Evolutionary conservation across 2,888 invertebrate species (phyloP).

Genomic region (Sisyra nigra): DNA sequence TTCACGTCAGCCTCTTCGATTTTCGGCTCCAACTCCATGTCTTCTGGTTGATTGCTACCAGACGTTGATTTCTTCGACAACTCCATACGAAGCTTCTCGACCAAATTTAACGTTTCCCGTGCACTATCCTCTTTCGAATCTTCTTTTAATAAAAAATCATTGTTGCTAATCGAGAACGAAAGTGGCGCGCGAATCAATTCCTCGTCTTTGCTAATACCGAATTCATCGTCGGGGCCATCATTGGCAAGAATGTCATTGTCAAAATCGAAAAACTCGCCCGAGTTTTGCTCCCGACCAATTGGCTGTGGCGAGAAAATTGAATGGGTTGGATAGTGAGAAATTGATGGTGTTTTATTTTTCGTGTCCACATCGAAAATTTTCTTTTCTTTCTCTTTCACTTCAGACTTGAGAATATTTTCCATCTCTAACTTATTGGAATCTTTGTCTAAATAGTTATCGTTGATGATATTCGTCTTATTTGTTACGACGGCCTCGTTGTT

Average conservation of each 20-base stretch:
- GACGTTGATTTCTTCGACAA: conserved; percentile 47
- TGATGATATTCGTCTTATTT: conserved; percentile 8
- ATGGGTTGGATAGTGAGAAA: conserved; percentile 29
- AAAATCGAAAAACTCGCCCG: conserved; percentile 43
- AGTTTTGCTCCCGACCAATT: conserved; percentile 26
- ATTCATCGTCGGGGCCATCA: conserved; percentile 42
- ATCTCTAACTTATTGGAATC: conserved; percentile 21
- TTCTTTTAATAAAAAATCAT: conserved; percentile 53
- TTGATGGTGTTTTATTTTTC: conserved; percentile 16
- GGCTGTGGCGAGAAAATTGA: conserved; percentile 59
- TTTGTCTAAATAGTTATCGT: conserved; percentile 14
- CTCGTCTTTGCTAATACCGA: conserved; percentile 42
- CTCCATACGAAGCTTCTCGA: conserved; percentile 66
- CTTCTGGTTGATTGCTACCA: conserved; percentile 23
- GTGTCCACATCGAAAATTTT: conserved; percentile 15
- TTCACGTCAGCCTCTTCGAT: neutral
- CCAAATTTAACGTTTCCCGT: conserved; percentile 66
- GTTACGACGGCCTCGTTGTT: conserved; percentile 8
- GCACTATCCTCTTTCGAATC: conserved; percentile 71
- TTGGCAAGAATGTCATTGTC: conserved; percentile 42
- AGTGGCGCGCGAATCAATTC: conserved; percentile 43
- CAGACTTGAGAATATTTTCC: conserved; percentile 14
- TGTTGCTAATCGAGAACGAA: conserved; percentile 36
- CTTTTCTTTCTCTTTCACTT: conserved; percentile 13
- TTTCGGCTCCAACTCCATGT: conserved; percentile 6